Conservation (phyloP, 2,888 invertebrate species). For the Parnassius mnemosyne region DNA sequence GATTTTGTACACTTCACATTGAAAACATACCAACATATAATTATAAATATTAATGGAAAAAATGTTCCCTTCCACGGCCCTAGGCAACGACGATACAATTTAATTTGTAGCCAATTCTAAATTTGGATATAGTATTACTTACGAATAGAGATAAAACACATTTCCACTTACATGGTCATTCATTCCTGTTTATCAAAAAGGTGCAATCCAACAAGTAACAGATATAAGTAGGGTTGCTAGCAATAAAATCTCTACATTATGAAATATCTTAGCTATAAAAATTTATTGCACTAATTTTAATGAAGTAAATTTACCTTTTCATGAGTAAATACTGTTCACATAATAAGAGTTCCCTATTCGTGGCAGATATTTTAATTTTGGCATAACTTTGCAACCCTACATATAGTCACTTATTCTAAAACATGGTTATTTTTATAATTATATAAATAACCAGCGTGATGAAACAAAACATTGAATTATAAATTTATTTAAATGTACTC, state of each 20-base stretch:
- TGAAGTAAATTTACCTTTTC: too few species aligned
- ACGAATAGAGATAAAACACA: slow-evolving; percentile 1
- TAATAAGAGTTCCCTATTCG: not conserved
- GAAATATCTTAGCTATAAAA: too few species aligned
- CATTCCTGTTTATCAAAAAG: not conserved
- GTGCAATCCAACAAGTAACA: slow-evolving; percentile 10
- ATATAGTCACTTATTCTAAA: slow-evolving; percentile 12
- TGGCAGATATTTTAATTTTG: slow-evolving; percentile 2
- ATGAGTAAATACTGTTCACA: too few species aligned
- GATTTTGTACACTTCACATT: too few species aligned
- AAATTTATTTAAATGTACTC: slow-evolving; percentile 6
- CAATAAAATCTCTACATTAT: not conserved
- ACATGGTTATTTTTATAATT: slow-evolving; percentile 6
- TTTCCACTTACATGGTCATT: not conserved
- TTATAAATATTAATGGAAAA: not conserved
- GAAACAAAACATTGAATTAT: slow-evolving; percentile 14
- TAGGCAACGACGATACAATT: not conserved
- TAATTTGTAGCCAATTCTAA: slow-evolving; percentile 16
- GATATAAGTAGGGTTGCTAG: slow-evolving; percentile 14
- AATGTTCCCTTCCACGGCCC: slow-evolving; percentile 9
- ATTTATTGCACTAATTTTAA: too few species aligned
- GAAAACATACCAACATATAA: too few species aligned
- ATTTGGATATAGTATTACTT: slow-evolving; percentile 13
- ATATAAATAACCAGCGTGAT: slow-evolving; percentile 4
- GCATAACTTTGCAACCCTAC: slow-evolving; percentile 14